Base-by-base conservation (phyloP, 2,797 vertebrate species). In the Pipistrellus nathusii region DNA sequence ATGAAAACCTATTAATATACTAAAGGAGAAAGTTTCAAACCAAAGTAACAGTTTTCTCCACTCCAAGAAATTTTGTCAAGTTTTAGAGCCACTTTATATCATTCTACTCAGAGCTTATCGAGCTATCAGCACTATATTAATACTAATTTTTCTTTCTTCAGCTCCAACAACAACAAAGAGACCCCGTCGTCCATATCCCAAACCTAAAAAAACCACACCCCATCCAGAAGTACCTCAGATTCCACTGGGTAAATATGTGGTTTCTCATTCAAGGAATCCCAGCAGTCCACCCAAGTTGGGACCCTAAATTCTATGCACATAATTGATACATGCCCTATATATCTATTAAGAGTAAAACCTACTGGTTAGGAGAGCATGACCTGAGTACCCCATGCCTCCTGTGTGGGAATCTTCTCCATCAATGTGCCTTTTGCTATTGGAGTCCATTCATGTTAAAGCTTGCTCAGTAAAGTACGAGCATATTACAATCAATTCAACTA, bases 231-330 rank as follows among this genome's bases (percentile, higher is more conserved):
- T 94, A 55, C 91, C 97, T 94, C 97, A 91, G 41, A 96, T 86
- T 71, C 97, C 84, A 90, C 85, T 96, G 97, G 97, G 98, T 98
- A 97, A 97, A 96, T 97, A 95, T 23, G 14, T 91, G 64, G 21
- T 32, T 73, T 95, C n/a, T 30, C 21, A 7, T 20, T 95, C 91
- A 51, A 68, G 53, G 25, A 90, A 85, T 69, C 51, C 38, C 48
- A 66, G 5, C 6, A 59, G 35, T 46, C 46, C 41, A 8, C 7
- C 20, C 35, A 1, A 68, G 23, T 64, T 83, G 27, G 27, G 38
- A 62, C 38, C 64, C n/a, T 53, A 32, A 84, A 69, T 89, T 89
- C 48, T 80, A 12, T 53, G 73, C 21, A 41, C 20, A 44, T 21
- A 38, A 51, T 14, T 32, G 8, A 23, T 3, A 71, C 21, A 5